These are phyloP conservation scores for Heliconius ismenius DNA, from an alignment of 2,888 invertebrate genomes.

Conservation along the genomic window DNA sequence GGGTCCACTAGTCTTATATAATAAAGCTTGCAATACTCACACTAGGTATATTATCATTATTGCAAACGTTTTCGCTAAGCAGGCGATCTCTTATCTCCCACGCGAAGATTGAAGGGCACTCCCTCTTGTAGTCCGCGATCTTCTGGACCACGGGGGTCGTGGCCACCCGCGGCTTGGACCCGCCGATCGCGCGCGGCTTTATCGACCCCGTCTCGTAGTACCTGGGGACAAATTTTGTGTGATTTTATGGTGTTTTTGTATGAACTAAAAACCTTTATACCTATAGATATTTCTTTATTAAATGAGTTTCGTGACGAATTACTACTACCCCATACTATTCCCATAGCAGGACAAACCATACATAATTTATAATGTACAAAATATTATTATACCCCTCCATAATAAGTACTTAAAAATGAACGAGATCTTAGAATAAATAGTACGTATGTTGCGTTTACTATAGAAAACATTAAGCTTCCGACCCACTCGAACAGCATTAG, in stretches of 20 bases:
- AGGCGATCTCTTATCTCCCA: slow-evolving; percentile 99
- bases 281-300: no score
- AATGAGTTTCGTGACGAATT: no score
- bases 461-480: slow-evolving; percentile 48
- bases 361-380: slow-evolving; percentile 9
- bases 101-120: slow-evolving; percentile 98
- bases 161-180: slow-evolving; percentile 97
- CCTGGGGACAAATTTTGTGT: slow-evolving; percentile 82
- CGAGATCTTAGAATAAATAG: slow-evolving; percentile 40
- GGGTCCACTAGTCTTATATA: neutral
- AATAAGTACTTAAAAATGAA: slow-evolving; percentile 32
- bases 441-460: slow-evolving; percentile 44
- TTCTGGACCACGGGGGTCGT: slow-evolving; percentile 96
- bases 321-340: neutral
- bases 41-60: slow-evolving; percentile 98
- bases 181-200: slow-evolving; percentile 97
- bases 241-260: neutral
- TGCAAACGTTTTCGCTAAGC: slow-evolving; percentile 96
- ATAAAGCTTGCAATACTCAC: slow-evolving; percentile 85
- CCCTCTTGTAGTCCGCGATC: slow-evolving; percentile 97
- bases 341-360: neutral
- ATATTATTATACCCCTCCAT: slow-evolving; percentile 25
- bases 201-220: slow-evolving; percentile 99
- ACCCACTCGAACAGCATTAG: slow-evolving; percentile 66
- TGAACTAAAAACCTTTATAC: no score